These are phyloP conservation scores for Eumacrocentrus americanus DNA, from an alignment of 2,888 invertebrate species.

Conservation along the genomic window DNA sequence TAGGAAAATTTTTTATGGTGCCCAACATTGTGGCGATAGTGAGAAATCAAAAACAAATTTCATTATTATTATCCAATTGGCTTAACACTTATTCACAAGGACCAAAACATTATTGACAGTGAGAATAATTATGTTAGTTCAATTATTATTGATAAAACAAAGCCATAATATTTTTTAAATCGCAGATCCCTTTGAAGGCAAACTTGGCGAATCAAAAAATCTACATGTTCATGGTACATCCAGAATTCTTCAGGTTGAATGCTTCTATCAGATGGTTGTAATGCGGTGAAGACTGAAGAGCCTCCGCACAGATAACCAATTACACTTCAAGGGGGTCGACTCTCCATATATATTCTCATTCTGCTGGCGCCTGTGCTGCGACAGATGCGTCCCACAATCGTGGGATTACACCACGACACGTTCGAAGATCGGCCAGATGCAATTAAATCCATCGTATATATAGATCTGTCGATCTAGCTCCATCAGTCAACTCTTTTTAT, in stretches of 20 bases:
- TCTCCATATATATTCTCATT: conserved; percentile 4
- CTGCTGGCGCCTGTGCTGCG: conserved; percentile 37
- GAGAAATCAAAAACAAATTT: too few relatives aligned
- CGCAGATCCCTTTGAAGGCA: not conserved
- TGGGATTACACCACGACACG: conserved; percentile 46
- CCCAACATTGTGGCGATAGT: too few relatives aligned
- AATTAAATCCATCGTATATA: conserved; percentile 40
- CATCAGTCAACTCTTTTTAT: too few relatives aligned
- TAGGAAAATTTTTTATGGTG: too few relatives aligned
- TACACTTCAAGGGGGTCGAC: conserved; percentile 44
- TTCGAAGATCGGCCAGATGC: conserved; percentile 41
- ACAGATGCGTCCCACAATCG: conserved; percentile 56
- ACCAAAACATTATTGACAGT: too few relatives aligned
- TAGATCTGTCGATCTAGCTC: not conserved
- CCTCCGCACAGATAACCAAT: conserved; percentile 61
- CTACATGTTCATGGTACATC: not conserved
- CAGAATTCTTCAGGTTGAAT: not conserved
- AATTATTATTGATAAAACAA: too few relatives aligned
- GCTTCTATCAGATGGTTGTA: conserved; percentile 49
- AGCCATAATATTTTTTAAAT: not conserved
- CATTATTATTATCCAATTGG: too few relatives aligned
- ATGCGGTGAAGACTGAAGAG: conserved; percentile 57
- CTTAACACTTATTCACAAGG: too few relatives aligned
- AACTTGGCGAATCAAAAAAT: not conserved
- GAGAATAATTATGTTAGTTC: too few relatives aligned